phyloP scores from a whole-genome alignment of 2,888 invertebrate genomes.

The Osmoderma eremita region DNA sequence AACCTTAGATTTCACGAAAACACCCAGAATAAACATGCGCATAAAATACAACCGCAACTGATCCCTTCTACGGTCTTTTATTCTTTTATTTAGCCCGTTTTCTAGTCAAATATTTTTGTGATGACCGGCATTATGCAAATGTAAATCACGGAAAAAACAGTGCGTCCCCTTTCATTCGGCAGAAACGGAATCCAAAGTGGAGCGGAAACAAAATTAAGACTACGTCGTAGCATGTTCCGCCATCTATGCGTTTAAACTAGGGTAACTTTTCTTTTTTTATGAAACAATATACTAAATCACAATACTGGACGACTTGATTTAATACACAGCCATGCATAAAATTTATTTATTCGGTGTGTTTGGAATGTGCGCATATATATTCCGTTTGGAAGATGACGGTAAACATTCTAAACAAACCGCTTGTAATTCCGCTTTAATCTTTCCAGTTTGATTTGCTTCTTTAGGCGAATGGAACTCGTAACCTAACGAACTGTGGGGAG shows the following conservation, averaged over 20 bases:
- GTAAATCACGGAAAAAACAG: slow-evolving; percentile 2
- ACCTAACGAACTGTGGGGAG: slow-evolving; percentile 46
- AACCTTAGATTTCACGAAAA: slow-evolving; percentile 11
- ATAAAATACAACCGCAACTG: slow-evolving; percentile 36
- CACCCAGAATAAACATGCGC: slow-evolving; percentile 20
- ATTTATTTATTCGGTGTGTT: not conserved
- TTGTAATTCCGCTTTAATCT: slow-evolving; percentile 14
- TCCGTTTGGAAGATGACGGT: not conserved
- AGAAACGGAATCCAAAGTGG: slow-evolving; percentile 11
- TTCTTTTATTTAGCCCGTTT: slow-evolving; percentile 29
- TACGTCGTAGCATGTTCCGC: not conserved
- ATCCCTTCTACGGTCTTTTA: slow-evolving; percentile 13
- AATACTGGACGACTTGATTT: not conserved
- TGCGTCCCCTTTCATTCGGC: not conserved
- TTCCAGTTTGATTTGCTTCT: slow-evolving; percentile 13
- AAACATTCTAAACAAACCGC: not conserved
- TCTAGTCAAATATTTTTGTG: slow-evolving; percentile 30
- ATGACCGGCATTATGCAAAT: slow-evolving; percentile 40
- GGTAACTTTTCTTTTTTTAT: not conserved
- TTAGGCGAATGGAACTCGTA: slow-evolving; percentile 41
- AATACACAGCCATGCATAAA: not conserved
- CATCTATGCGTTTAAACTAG: slow-evolving; percentile 7
- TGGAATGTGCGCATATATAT: not conserved
- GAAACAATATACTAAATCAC: not conserved
- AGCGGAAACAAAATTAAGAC: slow-evolving; percentile 10